phyloP scores from a whole-genome alignment of 53 echinoderm and acorn worm species.

The Holothuria leucospilota region DNA sequence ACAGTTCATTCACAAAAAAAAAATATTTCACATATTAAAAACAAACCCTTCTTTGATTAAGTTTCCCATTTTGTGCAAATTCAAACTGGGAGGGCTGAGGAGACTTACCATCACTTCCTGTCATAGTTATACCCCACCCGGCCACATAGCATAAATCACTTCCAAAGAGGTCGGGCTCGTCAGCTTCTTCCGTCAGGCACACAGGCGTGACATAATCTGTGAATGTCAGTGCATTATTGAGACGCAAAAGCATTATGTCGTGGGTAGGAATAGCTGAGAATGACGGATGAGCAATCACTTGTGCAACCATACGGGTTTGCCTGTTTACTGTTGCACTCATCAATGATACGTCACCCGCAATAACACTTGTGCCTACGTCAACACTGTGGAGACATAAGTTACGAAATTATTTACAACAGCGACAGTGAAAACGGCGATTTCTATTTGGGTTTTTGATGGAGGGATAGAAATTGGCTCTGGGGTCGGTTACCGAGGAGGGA shows the following conservation, averaged over 20 bases:
- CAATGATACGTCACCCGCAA: conserved; percentile 17
- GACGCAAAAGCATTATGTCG: conserved; percentile 15
- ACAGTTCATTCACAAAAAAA: too few relatives aligned
- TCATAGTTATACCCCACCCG: conserved; percentile 4
- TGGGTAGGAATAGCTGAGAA: neutral
- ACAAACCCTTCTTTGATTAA: too few relatives aligned
- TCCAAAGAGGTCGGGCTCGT: neutral
- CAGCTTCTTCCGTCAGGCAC: conserved; percentile 9
- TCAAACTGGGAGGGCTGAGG: too few relatives aligned
- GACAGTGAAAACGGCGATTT: too few relatives aligned
- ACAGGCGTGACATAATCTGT: conserved; percentile 26
- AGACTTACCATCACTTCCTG: neutral
- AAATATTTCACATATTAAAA: too few relatives aligned
- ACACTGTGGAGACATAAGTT: neutral
- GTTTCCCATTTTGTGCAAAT: too few relatives aligned
- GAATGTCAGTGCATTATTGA: neutral
- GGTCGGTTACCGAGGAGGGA: too few relatives aligned
- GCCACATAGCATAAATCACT: conserved; percentile 2
- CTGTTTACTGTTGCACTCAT: neutral
- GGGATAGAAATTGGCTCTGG: too few relatives aligned
- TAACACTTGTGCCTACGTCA: neutral
- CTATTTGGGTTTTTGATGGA: too few relatives aligned
- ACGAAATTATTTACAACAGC: too few relatives aligned
- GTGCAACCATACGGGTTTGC: neutral
- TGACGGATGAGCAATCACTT: neutral